Conservation (phyloP, 2,888 invertebrate species). For the Argyresthia albistria region DNA sequence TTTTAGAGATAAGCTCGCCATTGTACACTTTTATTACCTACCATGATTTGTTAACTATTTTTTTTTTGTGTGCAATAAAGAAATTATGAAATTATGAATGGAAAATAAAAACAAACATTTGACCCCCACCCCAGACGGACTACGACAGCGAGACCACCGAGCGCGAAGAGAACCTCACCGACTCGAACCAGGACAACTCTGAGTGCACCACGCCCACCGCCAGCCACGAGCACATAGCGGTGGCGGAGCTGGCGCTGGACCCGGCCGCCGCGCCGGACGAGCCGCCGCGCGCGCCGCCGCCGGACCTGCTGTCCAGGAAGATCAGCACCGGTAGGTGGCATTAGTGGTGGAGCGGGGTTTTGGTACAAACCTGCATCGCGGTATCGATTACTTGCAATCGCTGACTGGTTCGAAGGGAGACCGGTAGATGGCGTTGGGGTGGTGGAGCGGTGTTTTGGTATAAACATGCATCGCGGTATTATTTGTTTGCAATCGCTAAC, state of each 20-base stretch:
- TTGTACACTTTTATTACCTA: too few relatives aligned
- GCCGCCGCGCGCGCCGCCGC: slow-evolving; percentile 12
- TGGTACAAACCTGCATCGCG: too few relatives aligned
- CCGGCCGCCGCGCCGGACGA: slow-evolving; percentile 14
- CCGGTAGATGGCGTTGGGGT: neutral
- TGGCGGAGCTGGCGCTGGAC: slow-evolving; percentile 47
- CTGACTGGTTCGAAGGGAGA: slow-evolving; percentile 58
- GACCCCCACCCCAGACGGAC: slow-evolving; percentile 39
- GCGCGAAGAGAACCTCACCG: slow-evolving; percentile 64
- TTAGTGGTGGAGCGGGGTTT: neutral
- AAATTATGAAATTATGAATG: too few relatives aligned
- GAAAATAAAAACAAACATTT: too few relatives aligned
- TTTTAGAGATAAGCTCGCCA: too few relatives aligned
- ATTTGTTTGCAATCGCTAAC: too few relatives aligned
- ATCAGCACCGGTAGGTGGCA: slow-evolving; percentile 49
- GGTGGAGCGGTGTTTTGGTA: neutral
- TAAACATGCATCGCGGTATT: too few relatives aligned
- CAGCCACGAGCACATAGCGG: slow-evolving; percentile 57
- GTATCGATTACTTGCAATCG: too few relatives aligned
- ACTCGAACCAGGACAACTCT: slow-evolving; percentile 67
- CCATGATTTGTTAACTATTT: too few relatives aligned
- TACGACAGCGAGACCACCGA: slow-evolving; percentile 67
- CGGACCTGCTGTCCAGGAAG: slow-evolving; percentile 38
- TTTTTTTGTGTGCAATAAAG: too few relatives aligned
- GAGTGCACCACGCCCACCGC: slow-evolving; percentile 69